Evolutionary conservation across 2,113 vertebrate genomes (phyloP), one percentile per base, ranked within the genome.

Genomic region (Mormyrus iriodes): DNA sequence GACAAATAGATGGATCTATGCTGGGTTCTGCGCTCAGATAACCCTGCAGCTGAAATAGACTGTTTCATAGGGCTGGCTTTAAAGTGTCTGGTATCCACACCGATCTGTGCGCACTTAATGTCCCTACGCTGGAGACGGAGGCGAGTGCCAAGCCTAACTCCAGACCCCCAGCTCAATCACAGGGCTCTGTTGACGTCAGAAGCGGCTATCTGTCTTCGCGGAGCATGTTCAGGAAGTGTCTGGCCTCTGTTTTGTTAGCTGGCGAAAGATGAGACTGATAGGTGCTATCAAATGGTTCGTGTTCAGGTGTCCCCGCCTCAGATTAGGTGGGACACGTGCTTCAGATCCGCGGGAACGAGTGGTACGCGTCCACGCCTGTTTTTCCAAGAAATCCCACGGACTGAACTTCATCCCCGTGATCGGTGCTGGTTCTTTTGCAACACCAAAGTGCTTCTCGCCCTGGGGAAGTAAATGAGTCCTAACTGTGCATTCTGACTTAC

Each of bases 391-490:
- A 85, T 89, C 91, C 90, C 42, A 48, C 9, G 4, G 88, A 90
- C 12, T 89, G 76, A 89, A 48, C 53, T 10, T 84, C 88, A 1
- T 69, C 42, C 53, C 87, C 61, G 35, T 69, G 88, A 65, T 55
- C 44, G 44, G 42, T 76, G 55, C 58, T 7, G 79, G 65, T 93
- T n/a, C 86, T 91, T 84, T 13, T 88, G 52, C 61, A 84, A 73
- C 61, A 86, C 89, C 90, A 92, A 65, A 90, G 52, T 27, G 49
- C 84, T 89, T 91, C 55, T 73, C 42, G 55, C 86, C 90, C 90
- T 91, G 88, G 88, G 91, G 90, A 90, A 90, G 92, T 92, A 91
- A 93, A 92, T 13, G 89, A 89, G 89, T n/a, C 79, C 92, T 93
- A 90, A 91, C 88, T 31, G 55, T 10, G 7, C 27, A 15, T 58